Evolutionary conservation across 2,797 vertebrate species (phyloP), one percentile per base, ranked within the genome.

Genomic region (Enteromius treurensis): DNA sequence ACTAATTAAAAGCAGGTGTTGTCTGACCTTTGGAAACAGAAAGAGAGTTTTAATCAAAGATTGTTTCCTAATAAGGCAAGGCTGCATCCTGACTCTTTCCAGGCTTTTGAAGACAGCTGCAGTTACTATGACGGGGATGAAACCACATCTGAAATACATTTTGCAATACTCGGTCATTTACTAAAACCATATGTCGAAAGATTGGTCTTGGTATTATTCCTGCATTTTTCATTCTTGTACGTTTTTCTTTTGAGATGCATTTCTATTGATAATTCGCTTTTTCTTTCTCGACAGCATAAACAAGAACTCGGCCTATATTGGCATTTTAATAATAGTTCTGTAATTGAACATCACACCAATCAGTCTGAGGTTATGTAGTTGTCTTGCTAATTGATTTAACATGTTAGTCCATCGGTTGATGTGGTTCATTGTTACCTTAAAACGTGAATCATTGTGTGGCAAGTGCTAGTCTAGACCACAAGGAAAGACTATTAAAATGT

Each of bases 81-180:
- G 88, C 86, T 92, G 90, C 65, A 89, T 82, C 82, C 67, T 82
- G 86, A 82, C 86, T 89, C 65, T 62, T 51, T 85, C 83, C 83
- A 81, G 79, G 78, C 86, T 89, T 92, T 92, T 92, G 89, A 91
- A 93, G 87, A 90, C 86, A 87, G 88, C 87, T 91, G 86, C 89
- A 91, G 89, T 89, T 89, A 92, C 90, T 89, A 92, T 92, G 92
- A 92, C 90, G 92, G 89, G 91, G 87, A 84, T 83, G 82, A 86
- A 90, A 91, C 89, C 88, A 94, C 94, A 95, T 93, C 92, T 95
- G 93, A 94, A 86, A 93, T 90, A 86, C 83, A 93, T 93, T 94
- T 93, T 86, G 90, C 88, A 89, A 90, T 92, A 89, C 86, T 84
- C 86, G 89, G 87, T 83, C 83, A 85, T 81, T 94, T 91, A 93